Conservation (phyloP, 2,797 vertebrate species). For the Spinibarbus caldwelli region DNA sequence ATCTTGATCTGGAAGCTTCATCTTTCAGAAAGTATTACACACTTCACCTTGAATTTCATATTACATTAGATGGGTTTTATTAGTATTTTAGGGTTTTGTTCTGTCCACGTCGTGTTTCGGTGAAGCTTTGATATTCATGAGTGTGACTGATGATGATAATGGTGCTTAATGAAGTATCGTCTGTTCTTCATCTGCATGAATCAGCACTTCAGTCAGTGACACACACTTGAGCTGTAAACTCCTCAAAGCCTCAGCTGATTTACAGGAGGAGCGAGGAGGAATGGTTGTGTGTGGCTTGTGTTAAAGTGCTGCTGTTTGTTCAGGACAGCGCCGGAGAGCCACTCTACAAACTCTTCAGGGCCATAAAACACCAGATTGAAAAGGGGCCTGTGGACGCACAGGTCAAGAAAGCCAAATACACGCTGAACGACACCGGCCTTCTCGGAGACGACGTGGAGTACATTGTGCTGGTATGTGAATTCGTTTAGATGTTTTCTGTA, state of each 20-base stretch:
- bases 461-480: constrained; percentile 81
- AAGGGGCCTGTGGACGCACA: constrained; percentile 95
- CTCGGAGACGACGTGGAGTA: constrained; percentile 97
- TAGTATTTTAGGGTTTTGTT: background rate
- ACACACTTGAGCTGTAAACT: background rate
- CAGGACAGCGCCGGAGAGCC: constrained; percentile 96
- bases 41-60: background rate
- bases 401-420: constrained; percentile 97
- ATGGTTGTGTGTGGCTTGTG: background rate
- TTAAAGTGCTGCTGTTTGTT: constrained; percentile 40
- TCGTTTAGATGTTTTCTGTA: background rate
- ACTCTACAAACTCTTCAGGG: constrained; percentile 97
- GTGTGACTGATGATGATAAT: constrained; percentile 38
- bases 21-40: background rate
- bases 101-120: constrained; percentile 13
- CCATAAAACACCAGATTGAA: constrained; percentile 98
- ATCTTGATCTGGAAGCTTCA: background rate
- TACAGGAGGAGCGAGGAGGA: background rate
- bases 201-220: constrained; percentile 8
- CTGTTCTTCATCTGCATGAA: constrained; percentile 25
- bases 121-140: constrained; percentile 22
- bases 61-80: background rate
- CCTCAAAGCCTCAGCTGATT: background rate
- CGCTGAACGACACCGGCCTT: constrained; percentile 94
- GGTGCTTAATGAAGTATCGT: constrained; percentile 41